A percentile compares a stretch with the other conserved stretches of the same genome.
Conservation (phyloP, 2,113 vertebrate species). For the Scomber scombrus region DNA sequence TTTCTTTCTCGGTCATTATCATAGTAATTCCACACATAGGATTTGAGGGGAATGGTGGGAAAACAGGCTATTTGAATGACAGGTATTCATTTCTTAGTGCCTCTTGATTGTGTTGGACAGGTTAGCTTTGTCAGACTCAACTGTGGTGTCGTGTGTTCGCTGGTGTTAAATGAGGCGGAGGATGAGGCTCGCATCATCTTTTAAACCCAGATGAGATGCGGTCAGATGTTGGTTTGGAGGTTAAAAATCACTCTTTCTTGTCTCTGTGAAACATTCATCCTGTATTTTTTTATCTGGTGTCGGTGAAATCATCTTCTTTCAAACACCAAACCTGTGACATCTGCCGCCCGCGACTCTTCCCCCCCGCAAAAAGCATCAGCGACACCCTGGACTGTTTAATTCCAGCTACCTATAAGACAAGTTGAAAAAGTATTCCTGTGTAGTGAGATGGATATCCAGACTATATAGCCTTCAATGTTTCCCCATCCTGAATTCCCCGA, state of each 20-base stretch:
- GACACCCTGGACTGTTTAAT: slow-evolving; percentile 18
- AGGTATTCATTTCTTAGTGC: slow-evolving; percentile 72
- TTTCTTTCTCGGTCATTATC: slow-evolving; percentile 43
- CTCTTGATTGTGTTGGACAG: slow-evolving; percentile 52
- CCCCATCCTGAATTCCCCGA: slow-evolving; percentile 48
- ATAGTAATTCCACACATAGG: slow-evolving; percentile 57
- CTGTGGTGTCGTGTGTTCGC: background rate
- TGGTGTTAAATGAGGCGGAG: slow-evolving; percentile 1
- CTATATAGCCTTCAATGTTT: slow-evolving; percentile 65
- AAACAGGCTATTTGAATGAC: slow-evolving; percentile 75
- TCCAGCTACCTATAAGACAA: slow-evolving; percentile 41
- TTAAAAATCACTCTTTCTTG: slow-evolving; percentile 9
- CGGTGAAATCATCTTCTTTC: background rate
- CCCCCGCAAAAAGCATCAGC: slow-evolving; percentile 19
- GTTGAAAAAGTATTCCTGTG: slow-evolving; percentile 48
- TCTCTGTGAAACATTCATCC: slow-evolving; percentile 24
- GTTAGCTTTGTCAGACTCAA: background rate
- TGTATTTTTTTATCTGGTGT: slow-evolving; percentile 15
- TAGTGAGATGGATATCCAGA: slow-evolving; percentile 72
- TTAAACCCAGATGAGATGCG: background rate
- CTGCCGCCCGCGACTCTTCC: slow-evolving; percentile 18
- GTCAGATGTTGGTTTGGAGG: slow-evolving; percentile 28
- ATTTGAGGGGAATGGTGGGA: slow-evolving; percentile 55
- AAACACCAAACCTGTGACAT: slow-evolving; percentile 36
- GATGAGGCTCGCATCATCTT: background rate